A percentile compares a stretch with the other conserved stretches of the same genome.
Conservation (phyloP, 2,888 invertebrate species). For the Caenorhabditis zanzibari region DNA sequence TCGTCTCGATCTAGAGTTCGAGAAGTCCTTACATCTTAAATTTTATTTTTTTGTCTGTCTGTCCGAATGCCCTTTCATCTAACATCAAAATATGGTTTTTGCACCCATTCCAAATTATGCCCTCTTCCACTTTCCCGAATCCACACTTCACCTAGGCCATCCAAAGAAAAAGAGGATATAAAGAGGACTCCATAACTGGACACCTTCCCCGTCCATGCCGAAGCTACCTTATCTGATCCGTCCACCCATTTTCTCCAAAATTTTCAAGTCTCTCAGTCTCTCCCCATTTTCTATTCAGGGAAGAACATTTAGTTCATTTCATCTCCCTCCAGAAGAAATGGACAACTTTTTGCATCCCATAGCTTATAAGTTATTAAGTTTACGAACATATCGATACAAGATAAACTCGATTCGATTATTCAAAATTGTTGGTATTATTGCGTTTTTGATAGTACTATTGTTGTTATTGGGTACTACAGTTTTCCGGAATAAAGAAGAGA, state of each 20-base stretch:
- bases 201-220: neutral
- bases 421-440: constrained; percentile 2
- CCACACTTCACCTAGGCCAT: neutral
- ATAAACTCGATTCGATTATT: constrained; percentile 5
- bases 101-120: too few relatives aligned
- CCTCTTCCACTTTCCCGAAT: too few relatives aligned
- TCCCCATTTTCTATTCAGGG: neutral
- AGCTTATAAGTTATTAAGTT: constrained; percentile 14
- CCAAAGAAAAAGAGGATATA: neutral
- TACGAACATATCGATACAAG: constrained; percentile 9
- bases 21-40: too few relatives aligned
- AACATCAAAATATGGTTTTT: too few relatives aligned
- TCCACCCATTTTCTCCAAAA: neutral
- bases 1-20: too few relatives aligned
- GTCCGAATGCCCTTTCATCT: too few relatives aligned
- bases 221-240: constrained; percentile 11
- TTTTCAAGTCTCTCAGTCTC: neutral
- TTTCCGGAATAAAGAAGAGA: neutral
- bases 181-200: constrained; percentile 31
- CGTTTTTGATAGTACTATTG: constrained; percentile 3
- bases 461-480: constrained; percentile 4
- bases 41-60: too few relatives aligned
- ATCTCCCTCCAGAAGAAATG: neutral
- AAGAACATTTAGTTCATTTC: constrained; percentile 9
- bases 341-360: constrained; percentile 17